Evolutionary conservation across 1,140 invertebrate genomes (phyloP), one percentile per base, ranked within the genome.

Genomic region (Ganaspis sp.): DNA sequence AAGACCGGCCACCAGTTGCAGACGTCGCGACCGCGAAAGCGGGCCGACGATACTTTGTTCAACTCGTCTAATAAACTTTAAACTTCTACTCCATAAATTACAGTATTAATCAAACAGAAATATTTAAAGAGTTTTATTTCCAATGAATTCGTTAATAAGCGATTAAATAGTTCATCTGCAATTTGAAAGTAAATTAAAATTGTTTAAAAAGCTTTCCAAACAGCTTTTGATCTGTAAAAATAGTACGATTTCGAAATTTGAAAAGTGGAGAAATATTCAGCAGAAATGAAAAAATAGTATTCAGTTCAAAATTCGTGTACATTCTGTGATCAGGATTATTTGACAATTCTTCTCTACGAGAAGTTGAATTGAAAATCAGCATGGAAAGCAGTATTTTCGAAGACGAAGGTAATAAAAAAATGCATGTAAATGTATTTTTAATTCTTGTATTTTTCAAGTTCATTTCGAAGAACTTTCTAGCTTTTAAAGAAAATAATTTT

Each of bases 1-100:
- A 77, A 79, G 81, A 76, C 72, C 84, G 72, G 83, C 87, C 88
- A 88, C 87, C 88, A 89, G 88, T 90, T 89, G 87, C 86, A 83
- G 85, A 75, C 83, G 76, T 80, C 73, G 81, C 81, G 81, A 81
- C 79, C 82, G 85, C 75, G 83, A 82, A 83, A 85, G 78, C 83
- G 84, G 80, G 74, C 77, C 79, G 58, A 75, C 38, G 29, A 69
- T 1, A 64, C 5, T 64, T 64, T 26, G 23, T 58, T 29, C 58
- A 64, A 53, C 29, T 15, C 71, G 42, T 38, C 45, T 15, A 64
- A 17, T 74, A 26, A 15, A 29, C 6, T 34, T 74, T 69, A 38
- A 58, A 23, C 21, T 34, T 54, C 26, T 49, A 15, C 8, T 70
- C 15, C 11, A 21, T 70, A 1, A 70, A 70, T 15, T 69, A 34